These are phyloP conservation scores for Diplodus sargus DNA, from an alignment of 2,797 vertebrate genomes.

Conservation along the genomic window DNA sequence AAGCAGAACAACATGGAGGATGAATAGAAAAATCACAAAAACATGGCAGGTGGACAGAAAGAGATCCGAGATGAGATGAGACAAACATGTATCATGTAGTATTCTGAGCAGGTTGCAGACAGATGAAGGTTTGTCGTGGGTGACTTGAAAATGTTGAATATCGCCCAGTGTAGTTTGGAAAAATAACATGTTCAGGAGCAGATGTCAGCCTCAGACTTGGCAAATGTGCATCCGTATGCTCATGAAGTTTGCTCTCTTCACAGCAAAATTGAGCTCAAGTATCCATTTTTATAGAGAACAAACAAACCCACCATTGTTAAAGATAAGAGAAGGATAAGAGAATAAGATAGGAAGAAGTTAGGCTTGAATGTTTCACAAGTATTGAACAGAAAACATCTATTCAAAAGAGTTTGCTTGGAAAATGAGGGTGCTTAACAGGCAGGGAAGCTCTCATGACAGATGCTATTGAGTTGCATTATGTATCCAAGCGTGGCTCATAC, in stretches of 20 bases:
- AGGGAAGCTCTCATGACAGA: background rate
- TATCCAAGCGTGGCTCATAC: background rate
- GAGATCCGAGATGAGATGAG: background rate
- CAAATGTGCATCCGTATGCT: slow-evolving; percentile 29
- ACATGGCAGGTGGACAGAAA: slow-evolving; percentile 4
- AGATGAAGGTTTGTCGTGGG: background rate
- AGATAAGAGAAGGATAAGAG: too few relatives aligned
- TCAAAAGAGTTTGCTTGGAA: background rate
- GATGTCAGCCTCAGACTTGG: slow-evolving; percentile 28
- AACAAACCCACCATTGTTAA: background rate
- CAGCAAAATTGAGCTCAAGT: background rate
- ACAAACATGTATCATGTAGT: background rate
- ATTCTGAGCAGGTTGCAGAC: background rate
- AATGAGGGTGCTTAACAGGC: background rate
- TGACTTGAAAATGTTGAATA: background rate
- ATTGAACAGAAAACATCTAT: too few relatives aligned
- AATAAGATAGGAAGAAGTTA: background rate
- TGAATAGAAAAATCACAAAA: background rate
- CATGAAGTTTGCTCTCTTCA: background rate
- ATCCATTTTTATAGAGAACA: background rate
- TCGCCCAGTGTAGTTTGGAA: background rate
- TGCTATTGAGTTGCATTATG: background rate
- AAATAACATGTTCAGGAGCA: slow-evolving; percentile 4
- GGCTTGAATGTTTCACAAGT: background rate
- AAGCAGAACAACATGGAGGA: slow-evolving; percentile 5